Base-by-base conservation (phyloP, 2,888 invertebrate species). In the Corythucha ciliata region DNA sequence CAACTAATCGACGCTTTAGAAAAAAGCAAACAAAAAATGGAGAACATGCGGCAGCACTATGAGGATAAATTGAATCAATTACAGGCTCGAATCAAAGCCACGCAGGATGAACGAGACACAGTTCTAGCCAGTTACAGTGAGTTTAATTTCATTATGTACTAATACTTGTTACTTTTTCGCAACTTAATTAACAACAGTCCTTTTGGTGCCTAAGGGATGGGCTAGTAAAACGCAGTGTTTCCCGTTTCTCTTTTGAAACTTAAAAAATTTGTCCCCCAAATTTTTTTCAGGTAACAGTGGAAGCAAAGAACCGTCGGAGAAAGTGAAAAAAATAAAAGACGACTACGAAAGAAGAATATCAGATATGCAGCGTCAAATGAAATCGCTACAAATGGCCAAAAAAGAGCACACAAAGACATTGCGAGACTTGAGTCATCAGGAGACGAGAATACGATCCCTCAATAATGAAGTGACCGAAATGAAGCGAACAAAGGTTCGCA, bases 1-100 rank as follows among this genome's bases (percentile, higher is more conserved):
- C 83, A 89, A 51, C 73, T 97, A 37, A 93, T 98, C 57, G 91
- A 92, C 63, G 92, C 96, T 64, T 69, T 97, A 58, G 96, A 97
- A 67, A 71, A 82, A 52, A 89, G 89, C 0, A 92, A 96, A 66
- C 77, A 85, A 48, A 74, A 91, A 41, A 75, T 96, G 65, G 81
- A 87, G 46, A 78, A 84, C 0, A 80, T 96, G 76, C 78, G 84
- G 53, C 78, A 81, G 57, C 91, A 94, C 66, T 97, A 96, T 70
- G 96, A 97, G 69, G 87, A 89, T 55, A 87, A 96, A 63, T 73
- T 96, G 10, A 74, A 79, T 57, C 84, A 86, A 54, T 70, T 96
- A 27, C 85, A 89, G 65, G 78, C 79, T 12, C 82, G 84, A 65
- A 94, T 96, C 59, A 78, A 79, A 62, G 84, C 83, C 57, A 93